Evolutionary conservation across 2,888 invertebrate genomes (phyloP).

Genomic region (Osedax fenrisi): DNA sequence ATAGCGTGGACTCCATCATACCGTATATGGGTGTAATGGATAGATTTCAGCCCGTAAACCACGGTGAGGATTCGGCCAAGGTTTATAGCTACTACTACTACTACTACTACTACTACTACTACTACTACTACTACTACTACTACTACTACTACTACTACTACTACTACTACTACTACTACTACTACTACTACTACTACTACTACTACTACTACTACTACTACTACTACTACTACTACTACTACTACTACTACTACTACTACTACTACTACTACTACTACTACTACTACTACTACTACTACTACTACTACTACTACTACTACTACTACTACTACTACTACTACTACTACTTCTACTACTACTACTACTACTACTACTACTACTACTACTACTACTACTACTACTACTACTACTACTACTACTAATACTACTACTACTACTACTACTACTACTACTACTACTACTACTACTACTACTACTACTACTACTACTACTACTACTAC

Average conservation of each 20-base stretch:
- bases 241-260: not conserved
- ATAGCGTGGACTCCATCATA: not conserved
- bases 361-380: not conserved
- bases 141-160: not conserved
- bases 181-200: not conserved
- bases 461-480: constrained; percentile 2
- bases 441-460: not conserved
- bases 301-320: not conserved
- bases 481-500: constrained; percentile 6
- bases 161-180: not conserved
- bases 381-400: not conserved
- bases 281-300: not conserved
- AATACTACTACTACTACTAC: not conserved
- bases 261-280: not conserved
- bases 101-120: not conserved
- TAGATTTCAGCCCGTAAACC: not conserved
- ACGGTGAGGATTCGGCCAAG: not conserved
- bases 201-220: not conserved
- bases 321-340: not conserved
- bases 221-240: not conserved
- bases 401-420: not conserved
- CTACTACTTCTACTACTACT: not conserved
- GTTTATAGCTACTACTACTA: not conserved
- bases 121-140: not conserved
- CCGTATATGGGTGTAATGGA: not conserved